Evolutionary conservation across 2,797 vertebrate species (phyloP).

Genomic region (Labeo calbasu): DNA sequence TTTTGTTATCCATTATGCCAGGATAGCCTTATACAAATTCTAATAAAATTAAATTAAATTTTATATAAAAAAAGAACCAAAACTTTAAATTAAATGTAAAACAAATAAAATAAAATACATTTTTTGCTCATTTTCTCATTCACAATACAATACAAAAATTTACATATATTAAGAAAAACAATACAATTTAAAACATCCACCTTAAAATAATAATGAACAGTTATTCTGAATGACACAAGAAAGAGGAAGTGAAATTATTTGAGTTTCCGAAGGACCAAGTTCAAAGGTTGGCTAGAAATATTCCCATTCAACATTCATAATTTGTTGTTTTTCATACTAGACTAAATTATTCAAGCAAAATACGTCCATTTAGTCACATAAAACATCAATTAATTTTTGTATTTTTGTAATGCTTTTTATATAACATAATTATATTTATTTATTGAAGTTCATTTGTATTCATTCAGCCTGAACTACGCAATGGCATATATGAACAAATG

Average conservation of each 20-base stretch:
- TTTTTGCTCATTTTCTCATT: too few relatives aligned
- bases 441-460: not conserved
- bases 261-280: not conserved
- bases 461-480: not conserved
- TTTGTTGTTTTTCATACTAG: not conserved
- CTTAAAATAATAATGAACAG: not conserved
- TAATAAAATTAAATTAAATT: too few relatives aligned
- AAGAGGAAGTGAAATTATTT: slow-evolving; percentile 12
- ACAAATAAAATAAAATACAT: too few relatives aligned
- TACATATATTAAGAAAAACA: not conserved
- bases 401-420: too few relatives aligned
- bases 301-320: not conserved
- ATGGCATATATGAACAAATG: not conserved
- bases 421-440: not conserved
- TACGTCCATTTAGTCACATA: not conserved
- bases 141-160: too few relatives aligned
- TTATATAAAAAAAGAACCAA: too few relatives aligned
- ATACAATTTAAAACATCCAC: not conserved
- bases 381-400: not conserved
- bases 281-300: not conserved
- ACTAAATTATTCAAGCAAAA: not conserved
- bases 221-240: not conserved
- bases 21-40: too few relatives aligned
- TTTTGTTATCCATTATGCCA: too few relatives aligned
- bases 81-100: too few relatives aligned